phyloP scores from a whole-genome alignment of 1,140 invertebrate species.

The Ceratina japonica region DNA sequence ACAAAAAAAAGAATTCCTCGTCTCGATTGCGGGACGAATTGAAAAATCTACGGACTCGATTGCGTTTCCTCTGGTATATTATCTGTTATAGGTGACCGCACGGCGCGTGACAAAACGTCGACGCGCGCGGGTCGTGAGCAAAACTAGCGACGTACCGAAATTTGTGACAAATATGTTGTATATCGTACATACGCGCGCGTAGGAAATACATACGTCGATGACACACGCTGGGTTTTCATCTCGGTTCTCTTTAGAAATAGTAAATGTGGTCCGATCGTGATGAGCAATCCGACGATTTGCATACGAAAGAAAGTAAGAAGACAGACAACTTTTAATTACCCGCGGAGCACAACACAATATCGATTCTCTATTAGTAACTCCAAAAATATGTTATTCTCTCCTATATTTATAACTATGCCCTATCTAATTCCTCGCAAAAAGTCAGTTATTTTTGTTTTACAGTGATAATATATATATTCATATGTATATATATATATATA shows the following conservation, averaged over 20 bases:
- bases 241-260: slow-evolving; percentile 19
- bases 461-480: slow-evolving; percentile 42
- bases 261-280: slow-evolving; percentile 60
- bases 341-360: slow-evolving; percentile 64
- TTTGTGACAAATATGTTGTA: slow-evolving; percentile 22
- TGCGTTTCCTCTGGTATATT: slow-evolving; percentile 8
- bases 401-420: slow-evolving; percentile 65
- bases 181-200: not conserved
- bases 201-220: not conserved
- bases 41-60: slow-evolving; percentile 8
- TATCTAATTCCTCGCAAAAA: slow-evolving; percentile 56
- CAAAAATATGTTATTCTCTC: slow-evolving; percentile 77
- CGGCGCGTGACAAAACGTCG: not conserved
- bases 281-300: slow-evolving; percentile 52
- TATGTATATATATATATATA: too few relatives aligned
- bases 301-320: slow-evolving; percentile 54
- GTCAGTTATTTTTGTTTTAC: slow-evolving; percentile 54
- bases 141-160: slow-evolving; percentile 1
- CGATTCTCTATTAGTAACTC: slow-evolving; percentile 69
- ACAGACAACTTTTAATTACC: slow-evolving; percentile 56
- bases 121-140: slow-evolving; percentile 4
- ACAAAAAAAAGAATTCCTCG: slow-evolving; percentile 1
- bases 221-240: not conserved
- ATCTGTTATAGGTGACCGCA: slow-evolving; percentile 7
- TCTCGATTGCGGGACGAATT: not conserved